These are phyloP conservation scores for Petrocephalus schoutedeni DNA, from an alignment of 2,797 vertebrate species.

Conservation along the genomic window DNA sequence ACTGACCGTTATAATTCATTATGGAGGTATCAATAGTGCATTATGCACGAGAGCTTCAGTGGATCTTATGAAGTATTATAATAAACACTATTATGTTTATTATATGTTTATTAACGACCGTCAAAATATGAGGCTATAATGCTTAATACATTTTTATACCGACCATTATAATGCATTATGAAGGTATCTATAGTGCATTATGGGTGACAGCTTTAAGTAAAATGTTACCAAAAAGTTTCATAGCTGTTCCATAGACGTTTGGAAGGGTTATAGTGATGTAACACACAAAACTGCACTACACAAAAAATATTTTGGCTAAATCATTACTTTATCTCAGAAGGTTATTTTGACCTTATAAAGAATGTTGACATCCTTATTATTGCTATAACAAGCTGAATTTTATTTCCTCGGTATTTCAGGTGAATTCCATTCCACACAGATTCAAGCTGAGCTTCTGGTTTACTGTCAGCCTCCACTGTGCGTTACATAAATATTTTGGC, in stretches of 20 bases:
- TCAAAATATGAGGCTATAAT: background rate
- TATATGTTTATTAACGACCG: too few species aligned
- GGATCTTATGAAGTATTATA: background rate
- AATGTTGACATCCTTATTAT: background rate
- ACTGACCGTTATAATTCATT: background rate
- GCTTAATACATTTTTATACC: background rate
- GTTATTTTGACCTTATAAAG: background rate
- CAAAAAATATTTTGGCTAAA: background rate
- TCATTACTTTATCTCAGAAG: background rate
- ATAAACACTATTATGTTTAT: background rate
- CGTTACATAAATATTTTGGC: constrained; percentile 14
- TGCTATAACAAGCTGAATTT: constrained; percentile 4
- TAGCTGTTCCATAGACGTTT: background rate
- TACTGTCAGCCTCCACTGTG: constrained; percentile 8
- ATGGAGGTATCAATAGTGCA: background rate
- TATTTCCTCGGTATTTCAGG: constrained; percentile 1
- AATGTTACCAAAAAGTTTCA: background rate
- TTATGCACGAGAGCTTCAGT: background rate
- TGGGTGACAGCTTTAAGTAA: background rate
- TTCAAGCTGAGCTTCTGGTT: constrained; percentile 18
- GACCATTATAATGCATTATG: background rate
- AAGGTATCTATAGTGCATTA: background rate
- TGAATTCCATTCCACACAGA: constrained; percentile 9
- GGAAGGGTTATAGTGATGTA: background rate
- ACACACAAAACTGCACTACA: background rate